Conservation (phyloP, 2,888 invertebrate genomes). For the Synanthedon myopaeformis region DNA sequence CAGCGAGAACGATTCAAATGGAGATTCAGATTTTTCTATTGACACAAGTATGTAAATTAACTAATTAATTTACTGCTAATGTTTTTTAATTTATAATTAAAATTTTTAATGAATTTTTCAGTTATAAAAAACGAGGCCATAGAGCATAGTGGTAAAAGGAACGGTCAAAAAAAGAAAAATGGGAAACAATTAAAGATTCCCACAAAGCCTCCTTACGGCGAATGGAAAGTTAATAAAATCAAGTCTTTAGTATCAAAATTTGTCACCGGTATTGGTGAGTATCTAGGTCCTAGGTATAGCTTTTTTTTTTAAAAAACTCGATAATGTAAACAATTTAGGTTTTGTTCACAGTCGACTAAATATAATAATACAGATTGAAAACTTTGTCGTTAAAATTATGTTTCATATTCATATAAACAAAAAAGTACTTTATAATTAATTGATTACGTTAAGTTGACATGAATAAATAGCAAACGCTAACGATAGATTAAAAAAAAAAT, state of each 20-base stretch:
- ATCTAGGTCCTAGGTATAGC: neutral
- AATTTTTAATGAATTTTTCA: neutral
- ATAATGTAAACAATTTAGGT: no score
- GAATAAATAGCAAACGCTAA: no score
- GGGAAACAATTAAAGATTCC: neutral
- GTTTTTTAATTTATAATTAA: neutral
- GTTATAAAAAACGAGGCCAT: constrained; percentile 6
- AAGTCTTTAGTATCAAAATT: constrained; percentile 24
- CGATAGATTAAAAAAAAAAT: no score
- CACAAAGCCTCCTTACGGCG: constrained; percentile 5
- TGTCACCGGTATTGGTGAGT: constrained; percentile 31
- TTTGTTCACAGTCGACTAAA: no score
- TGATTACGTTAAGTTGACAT: no score
- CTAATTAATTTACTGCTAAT: neutral
- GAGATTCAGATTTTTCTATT: constrained; percentile 32
- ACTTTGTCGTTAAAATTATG: no score
- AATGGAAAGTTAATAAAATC: constrained; percentile 19
- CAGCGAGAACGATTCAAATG: constrained; percentile 38
- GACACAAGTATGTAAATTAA: constrained; percentile 23
- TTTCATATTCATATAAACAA: no score
- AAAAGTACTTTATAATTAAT: no score
- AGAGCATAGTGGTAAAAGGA: constrained; percentile 11
- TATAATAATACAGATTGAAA: no score
- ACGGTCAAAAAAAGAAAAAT: neutral
- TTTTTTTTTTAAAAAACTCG: no score